These are phyloP conservation scores for Ophion obscuratus DNA, from an alignment of 2,888 invertebrate species.

Conservation along the genomic window DNA sequence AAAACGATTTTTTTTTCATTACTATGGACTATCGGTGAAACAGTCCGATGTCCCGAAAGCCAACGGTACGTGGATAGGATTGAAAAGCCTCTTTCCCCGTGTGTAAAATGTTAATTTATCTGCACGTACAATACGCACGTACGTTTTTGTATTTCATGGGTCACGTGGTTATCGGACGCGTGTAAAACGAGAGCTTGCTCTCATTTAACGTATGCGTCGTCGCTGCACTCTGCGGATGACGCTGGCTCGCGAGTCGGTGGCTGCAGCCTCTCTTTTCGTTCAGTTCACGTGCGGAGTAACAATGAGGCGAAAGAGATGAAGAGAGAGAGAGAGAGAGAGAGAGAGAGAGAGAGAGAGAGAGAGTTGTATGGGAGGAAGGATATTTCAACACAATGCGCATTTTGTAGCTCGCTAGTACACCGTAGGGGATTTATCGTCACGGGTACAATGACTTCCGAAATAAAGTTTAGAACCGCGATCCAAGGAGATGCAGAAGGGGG, in stretches of 20 bases:
- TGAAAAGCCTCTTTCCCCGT: not conserved
- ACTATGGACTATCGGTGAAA: not conserved
- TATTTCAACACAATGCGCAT: slow-evolving; percentile 63
- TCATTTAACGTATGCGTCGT: slow-evolving; percentile 18
- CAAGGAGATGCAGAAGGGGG: slow-evolving; percentile 30
- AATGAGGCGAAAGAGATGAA: slow-evolving; percentile 10
- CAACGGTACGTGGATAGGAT: no score
- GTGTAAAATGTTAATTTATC: not conserved
- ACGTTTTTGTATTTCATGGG: slow-evolving; percentile 15
- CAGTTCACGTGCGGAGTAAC: slow-evolving; percentile 22
- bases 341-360: slow-evolving; percentile 3
- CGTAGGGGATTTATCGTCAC: slow-evolving; percentile 66
- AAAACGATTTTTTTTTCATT: not conserved
- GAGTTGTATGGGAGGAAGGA: slow-evolving; percentile 33
- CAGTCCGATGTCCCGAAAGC: no score
- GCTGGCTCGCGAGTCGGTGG: slow-evolving; percentile 5
- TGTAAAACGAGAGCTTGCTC: slow-evolving; percentile 46
- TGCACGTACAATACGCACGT: slow-evolving; percentile 9
- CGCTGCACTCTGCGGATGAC: slow-evolving; percentile 28
- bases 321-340: slow-evolving; percentile 23
- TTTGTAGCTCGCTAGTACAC: slow-evolving; percentile 58
- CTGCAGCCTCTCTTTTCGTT: slow-evolving; percentile 39
- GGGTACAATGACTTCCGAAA: slow-evolving; percentile 69
- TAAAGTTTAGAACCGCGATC: slow-evolving; percentile 61
- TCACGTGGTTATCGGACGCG: slow-evolving; percentile 45